These are phyloP conservation scores for Melanocharis versteri DNA, from an alignment of 2,113 vertebrate species.

Conservation along the genomic window DNA sequence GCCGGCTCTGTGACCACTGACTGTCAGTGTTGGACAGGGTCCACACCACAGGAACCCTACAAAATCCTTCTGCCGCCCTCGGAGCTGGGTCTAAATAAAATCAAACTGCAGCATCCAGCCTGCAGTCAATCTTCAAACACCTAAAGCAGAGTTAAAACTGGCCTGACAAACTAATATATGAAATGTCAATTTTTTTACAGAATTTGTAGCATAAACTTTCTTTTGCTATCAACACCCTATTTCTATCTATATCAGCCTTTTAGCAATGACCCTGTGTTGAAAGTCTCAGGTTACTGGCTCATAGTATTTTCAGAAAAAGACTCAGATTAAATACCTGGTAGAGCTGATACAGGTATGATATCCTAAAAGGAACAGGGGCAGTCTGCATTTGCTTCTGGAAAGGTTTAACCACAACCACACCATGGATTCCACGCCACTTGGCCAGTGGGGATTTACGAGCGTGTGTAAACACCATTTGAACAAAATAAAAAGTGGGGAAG, in stretches of 20 bases:
- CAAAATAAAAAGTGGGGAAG: not conserved
- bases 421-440: not conserved
- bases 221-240: not conserved
- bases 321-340: not conserved
- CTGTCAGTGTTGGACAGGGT: rapidly evolving
- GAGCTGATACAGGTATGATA: not conserved
- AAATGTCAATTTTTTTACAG: not conserved
- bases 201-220: not conserved
- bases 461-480: not conserved
- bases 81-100: not conserved
- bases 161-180: not conserved
- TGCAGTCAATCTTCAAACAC: not conserved
- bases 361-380: not conserved
- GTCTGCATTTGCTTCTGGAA: not conserved
- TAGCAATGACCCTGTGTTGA: not conserved
- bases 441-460: not conserved
- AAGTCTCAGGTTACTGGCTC: not conserved
- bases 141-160: not conserved
- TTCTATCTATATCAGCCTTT: not conserved
- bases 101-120: not conserved
- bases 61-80: not conserved
- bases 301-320: not conserved
- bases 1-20: rapidly evolving
- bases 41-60: rapidly evolving
- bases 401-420: not conserved